phyloP scores from a whole-genome alignment of 2,888 invertebrate genomes.

The Baronia brevicornis region DNA sequence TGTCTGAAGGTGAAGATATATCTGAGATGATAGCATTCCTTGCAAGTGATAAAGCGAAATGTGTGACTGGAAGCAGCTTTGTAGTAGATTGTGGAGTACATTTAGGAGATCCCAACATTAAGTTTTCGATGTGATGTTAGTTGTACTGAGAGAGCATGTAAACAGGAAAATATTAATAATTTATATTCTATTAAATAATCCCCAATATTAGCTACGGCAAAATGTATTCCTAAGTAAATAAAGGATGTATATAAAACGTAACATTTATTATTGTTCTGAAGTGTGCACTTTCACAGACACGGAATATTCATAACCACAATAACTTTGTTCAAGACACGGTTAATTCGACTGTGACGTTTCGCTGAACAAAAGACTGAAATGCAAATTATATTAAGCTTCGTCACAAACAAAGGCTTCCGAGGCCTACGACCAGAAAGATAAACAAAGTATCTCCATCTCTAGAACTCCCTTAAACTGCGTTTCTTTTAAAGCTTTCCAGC shows the following conservation, averaged over 20 bases:
- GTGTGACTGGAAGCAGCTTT: conserved; percentile 46
- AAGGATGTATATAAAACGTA: conserved; percentile 14
- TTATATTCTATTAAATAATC: too few relatives aligned
- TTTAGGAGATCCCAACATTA: conserved; percentile 27
- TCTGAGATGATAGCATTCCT: conserved; percentile 47
- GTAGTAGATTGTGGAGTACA: conserved; percentile 47
- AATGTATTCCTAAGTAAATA: conserved; percentile 21
- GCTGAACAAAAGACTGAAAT: conserved; percentile 45
- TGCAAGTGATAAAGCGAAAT: conserved; percentile 46
- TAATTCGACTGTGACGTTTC: conserved; percentile 37
- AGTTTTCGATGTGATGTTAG: background rate
- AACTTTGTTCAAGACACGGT: conserved; percentile 39
- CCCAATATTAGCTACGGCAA: too few relatives aligned
- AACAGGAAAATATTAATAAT: conserved; percentile 5
- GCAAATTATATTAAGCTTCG: conserved; percentile 51
- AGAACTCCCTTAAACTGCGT: conserved; percentile 50
- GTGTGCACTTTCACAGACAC: too few relatives aligned
- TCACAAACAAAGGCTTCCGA: conserved; percentile 49
- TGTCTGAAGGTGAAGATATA: conserved; percentile 40
- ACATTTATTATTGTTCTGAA: conserved; percentile 4
- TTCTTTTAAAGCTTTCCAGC: conserved; percentile 42
- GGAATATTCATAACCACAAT: conserved; percentile 31
- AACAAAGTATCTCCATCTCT: conserved; percentile 41
- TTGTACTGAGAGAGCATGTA: conserved; percentile 1
- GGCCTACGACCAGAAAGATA: conserved; percentile 47